Base-by-base conservation (phyloP, 2,888 invertebrate genomes). In the Arctia plantaginis region DNA sequence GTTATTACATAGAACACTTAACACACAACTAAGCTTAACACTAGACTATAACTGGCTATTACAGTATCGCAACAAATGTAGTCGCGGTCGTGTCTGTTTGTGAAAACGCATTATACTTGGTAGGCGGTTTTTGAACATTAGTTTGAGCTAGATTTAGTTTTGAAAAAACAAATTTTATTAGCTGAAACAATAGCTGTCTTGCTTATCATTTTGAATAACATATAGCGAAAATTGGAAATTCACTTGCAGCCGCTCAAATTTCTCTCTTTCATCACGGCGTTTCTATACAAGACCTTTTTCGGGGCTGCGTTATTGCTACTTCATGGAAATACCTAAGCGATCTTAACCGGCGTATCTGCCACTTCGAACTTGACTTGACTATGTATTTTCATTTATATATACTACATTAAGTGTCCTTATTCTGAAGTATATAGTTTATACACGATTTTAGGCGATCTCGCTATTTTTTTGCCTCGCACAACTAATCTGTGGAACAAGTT, bases 101-200 rank as follows among this genome's bases (percentile, higher is more conserved):
- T 23, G 47, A 67, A 47, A 47, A 67, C 23, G 3, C 47, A 47
- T 47, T 47, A 67, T 47, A 67, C 44, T 67, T 67, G 13, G 33
- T 12, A 33, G 20, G 35, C 44, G 20, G 33, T 44, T 67, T 67
- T 20, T 33, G 23, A 47, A 33, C 67, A 67, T 47, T 47, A 47
- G 47, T 67, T 67, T 23, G 47, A 33, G 47, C 67, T 67, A 47
- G 67, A 67, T 67, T 67, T 67, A 67, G 44, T 67, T 6, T 23
- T 6, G 18, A 30, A 62, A 30, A 62, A 30, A 62, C 62, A 62
- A 62, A 62, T 62, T 62, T 30, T 30, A 18, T 30, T 62, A 18
- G 0, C 30, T 30, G 30, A 62, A 62, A 30, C 18, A 62, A 62
- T 62, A 62, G 62, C 30, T 30, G 30, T 47, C 44, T 20, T 47